Evolutionary conservation across 1,140 invertebrate genomes (phyloP).

Genomic region (Cardiocondyla obscurior): DNA sequence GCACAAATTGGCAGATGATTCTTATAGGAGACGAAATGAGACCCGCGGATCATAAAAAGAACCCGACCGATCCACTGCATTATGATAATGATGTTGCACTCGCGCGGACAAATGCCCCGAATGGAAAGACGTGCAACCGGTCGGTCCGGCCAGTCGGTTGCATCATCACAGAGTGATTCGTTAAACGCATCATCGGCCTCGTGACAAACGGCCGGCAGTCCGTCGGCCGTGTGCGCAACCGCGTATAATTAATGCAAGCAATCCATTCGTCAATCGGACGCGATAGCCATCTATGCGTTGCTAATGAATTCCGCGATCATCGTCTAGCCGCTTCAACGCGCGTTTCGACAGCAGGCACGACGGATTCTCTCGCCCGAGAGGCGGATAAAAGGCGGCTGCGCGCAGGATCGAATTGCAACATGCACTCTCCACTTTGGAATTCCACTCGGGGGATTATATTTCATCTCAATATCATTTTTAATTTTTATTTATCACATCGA

Average conservation of each 20-base stretch:
- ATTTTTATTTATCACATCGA: not conserved
- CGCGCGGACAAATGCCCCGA: not conserved
- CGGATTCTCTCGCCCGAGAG: not conserved
- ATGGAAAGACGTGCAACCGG: conserved; percentile 21
- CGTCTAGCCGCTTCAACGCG: conserved; percentile 42
- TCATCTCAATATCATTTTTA: not conserved
- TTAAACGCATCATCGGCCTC: conserved; percentile 58
- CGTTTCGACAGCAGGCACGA: conserved; percentile 18
- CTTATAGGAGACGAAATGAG: not conserved
- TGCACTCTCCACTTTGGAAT: not conserved
- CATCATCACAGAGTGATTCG: conserved; percentile 48
- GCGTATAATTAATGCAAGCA: conserved; percentile 61
- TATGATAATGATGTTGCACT: conserved; percentile 25
- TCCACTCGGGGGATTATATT: not conserved
- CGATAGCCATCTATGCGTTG: conserved; percentile 52
- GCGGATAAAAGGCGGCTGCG: not conserved
- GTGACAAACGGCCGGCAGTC: conserved; percentile 56
- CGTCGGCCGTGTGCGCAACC: conserved; percentile 45
- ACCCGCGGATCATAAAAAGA: conserved; percentile 23
- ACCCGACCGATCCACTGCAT: conserved; percentile 13
- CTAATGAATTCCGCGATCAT: conserved; percentile 61
- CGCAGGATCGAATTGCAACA: not conserved
- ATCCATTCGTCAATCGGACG: conserved; percentile 62
- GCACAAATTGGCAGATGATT: conserved; percentile 13
- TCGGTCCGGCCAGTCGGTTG: not conserved